These are phyloP conservation scores for Calameuta idolon DNA, from an alignment of 2,888 invertebrate species.

Conservation along the genomic window DNA sequence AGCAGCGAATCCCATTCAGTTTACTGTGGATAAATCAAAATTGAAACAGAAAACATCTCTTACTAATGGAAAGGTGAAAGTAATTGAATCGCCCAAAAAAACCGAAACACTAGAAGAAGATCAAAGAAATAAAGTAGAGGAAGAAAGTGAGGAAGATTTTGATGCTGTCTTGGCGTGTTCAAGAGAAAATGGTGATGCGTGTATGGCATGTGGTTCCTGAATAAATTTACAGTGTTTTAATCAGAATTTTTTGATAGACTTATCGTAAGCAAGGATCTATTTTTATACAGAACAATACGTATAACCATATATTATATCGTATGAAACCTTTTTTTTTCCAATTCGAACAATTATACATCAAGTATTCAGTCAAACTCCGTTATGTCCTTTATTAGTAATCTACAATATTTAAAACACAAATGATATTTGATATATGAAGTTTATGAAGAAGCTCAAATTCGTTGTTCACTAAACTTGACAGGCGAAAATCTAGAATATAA, in stretches of 20 bases:
- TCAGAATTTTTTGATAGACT: background rate
- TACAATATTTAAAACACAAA: background rate
- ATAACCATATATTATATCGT: background rate
- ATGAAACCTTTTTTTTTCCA: background rate
- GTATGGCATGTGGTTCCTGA: slow-evolving; percentile 87
- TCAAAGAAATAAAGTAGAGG: slow-evolving; percentile 10
- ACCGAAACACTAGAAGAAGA: background rate
- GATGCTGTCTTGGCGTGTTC: slow-evolving; percentile 85
- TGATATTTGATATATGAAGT: background rate
- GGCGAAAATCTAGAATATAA: background rate
- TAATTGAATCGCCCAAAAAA: background rate
- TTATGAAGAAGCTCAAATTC: background rate
- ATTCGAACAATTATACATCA: background rate
- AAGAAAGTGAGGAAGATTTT: slow-evolving; percentile 71
- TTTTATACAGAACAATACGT: background rate
- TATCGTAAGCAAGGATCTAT: background rate
- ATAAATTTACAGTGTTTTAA: background rate
- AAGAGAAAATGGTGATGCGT: slow-evolving; percentile 84
- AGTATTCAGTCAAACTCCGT: background rate
- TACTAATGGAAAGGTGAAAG: background rate
- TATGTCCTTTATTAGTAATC: background rate
- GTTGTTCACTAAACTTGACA: background rate
- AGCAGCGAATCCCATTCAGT: slow-evolving; percentile 96
- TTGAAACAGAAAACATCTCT: slow-evolving; percentile 54
- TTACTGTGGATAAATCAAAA: slow-evolving; percentile 93